Percentiles rank a stretch among this genome's conserved stretches.
These are phyloP conservation scores for Emys orbicularis DNA, from an alignment of 2,797 vertebrate genomes.

Conservation along the genomic window DNA sequence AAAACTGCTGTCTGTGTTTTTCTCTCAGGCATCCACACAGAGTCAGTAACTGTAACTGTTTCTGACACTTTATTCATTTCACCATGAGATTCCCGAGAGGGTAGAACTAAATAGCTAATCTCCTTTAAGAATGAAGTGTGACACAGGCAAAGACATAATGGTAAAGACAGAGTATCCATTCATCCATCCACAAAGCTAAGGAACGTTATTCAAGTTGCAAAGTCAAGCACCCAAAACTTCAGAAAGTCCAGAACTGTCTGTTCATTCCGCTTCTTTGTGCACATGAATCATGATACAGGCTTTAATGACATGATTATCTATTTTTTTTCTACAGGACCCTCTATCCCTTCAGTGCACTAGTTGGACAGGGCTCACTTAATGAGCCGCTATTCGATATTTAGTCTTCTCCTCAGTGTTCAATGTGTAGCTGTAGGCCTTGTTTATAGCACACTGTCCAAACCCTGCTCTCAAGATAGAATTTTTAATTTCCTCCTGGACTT, in stretches of 20 bases:
- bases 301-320: background rate
- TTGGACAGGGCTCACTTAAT: background rate
- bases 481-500: too few relatives aligned
- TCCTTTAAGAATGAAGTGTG: conserved; percentile 45
- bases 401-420: background rate
- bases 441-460: background rate
- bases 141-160: conserved; percentile 61
- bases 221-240: background rate
- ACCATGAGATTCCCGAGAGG: conserved; percentile 65
- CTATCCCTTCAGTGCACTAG: background rate
- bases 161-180: conserved; percentile 11
- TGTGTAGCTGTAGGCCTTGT: background rate
- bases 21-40: conserved; percentile 7
- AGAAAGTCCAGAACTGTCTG: background rate
- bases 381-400: background rate
- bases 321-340: background rate
- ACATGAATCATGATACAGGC: background rate
- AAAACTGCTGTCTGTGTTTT: conserved; percentile 43
- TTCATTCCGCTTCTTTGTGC: background rate
- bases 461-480: background rate
- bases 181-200: background rate
- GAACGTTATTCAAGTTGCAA: background rate
- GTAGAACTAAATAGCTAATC: conserved; percentile 56
- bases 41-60: conserved; percentile 58
- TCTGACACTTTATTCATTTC: conserved; percentile 68